Evolutionary conservation across 2,113 vertebrate species (phyloP).

Genomic region (Hydrochoerus hydrochaeris): DNA sequence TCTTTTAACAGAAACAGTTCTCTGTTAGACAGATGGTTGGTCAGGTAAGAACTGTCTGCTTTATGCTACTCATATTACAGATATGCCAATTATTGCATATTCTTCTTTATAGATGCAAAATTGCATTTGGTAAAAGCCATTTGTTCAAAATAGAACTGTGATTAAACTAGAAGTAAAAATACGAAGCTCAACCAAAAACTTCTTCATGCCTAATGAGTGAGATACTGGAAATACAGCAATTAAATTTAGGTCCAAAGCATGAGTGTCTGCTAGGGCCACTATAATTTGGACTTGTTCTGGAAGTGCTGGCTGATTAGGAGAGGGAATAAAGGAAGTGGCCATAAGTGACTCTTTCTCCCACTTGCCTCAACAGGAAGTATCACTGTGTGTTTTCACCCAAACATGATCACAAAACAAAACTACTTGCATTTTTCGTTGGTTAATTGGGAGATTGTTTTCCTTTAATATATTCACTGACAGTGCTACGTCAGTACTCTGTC

Average conservation of each 20-base stretch:
- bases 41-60: neutral
- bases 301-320: neutral
- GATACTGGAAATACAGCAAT: neutral
- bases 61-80: neutral
- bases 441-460: neutral
- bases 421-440: neutral
- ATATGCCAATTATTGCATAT: neutral
- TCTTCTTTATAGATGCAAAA: neutral
- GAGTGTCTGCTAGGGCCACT: rapidly evolving
- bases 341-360: neutral
- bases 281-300: neutral
- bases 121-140: neutral
- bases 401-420: neutral
- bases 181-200: neutral
- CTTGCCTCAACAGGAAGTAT: neutral
- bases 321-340: neutral
- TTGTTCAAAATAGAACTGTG: neutral
- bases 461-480: neutral
- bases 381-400: neutral
- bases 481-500: neutral
- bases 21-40: neutral
- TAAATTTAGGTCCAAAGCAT: neutral
- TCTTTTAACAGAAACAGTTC: neutral
- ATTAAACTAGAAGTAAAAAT: constrained; percentile 56
- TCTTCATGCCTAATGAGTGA: neutral